Conservation (phyloP, 2,113 vertebrate species). For the Eurystomus gularis region DNA sequence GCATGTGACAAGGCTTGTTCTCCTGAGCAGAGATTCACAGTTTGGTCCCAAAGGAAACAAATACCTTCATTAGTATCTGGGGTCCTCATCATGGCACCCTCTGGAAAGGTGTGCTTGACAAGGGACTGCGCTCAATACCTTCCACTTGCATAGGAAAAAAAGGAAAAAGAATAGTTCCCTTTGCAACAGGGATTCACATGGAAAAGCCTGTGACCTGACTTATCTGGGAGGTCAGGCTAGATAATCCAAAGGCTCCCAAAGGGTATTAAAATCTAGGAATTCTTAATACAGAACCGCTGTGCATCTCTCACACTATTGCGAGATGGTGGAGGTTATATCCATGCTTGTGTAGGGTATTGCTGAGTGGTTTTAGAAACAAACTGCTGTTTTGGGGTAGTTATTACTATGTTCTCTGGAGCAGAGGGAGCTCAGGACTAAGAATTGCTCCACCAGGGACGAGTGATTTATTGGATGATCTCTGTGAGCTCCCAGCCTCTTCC, state of each 20-base stretch:
- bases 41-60: background rate
- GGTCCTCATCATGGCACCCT: background rate
- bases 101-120: background rate
- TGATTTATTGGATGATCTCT: background rate
- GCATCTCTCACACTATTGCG: fast-evolving
- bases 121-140: background rate
- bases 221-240: background rate
- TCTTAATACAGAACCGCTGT: background rate
- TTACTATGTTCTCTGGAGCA: background rate
- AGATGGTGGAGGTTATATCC: background rate
- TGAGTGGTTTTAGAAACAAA: background rate
- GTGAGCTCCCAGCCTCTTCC: background rate
- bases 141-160: fast-evolving
- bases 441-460: background rate
- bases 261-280: background rate
- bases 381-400: background rate
- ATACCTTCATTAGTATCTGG: background rate
- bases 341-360: fast-evolving
- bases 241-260: background rate
- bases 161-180: background rate
- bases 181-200: background rate
- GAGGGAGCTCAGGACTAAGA: background rate
- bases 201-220: background rate
- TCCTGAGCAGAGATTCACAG: background rate
- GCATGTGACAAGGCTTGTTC: fast-evolving